Base-by-base conservation (phyloP, 2,113 vertebrate species). In the Rhegmatorhina hoffmannsi region DNA sequence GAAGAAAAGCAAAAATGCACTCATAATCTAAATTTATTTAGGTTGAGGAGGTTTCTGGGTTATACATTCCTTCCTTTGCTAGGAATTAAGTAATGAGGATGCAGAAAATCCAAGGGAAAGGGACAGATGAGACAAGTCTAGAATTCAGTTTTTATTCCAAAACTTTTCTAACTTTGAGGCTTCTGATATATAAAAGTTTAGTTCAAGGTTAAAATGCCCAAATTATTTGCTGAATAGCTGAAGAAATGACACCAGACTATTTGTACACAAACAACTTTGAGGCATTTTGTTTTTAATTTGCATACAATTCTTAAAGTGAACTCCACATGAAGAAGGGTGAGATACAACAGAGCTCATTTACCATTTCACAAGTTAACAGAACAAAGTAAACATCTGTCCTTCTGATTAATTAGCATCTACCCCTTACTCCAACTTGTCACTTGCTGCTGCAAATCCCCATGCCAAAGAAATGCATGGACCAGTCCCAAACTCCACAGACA, bases 241-340 rank as follows among this genome's bases (percentile, higher is more conserved):
- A 13, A 23, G 62, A 96, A 92, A 92, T n/a, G 56, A 81, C 76
- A 78, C 31, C 53, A 60, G n/a, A 94, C 59, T 92, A 68, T 81
- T 88, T 75, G 87, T 90, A 95, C 95, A 93, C 90, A 74, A 79
- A 66, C 25, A 86, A 67, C 24, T 80, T 96, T 88, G 79, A 97
- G 60, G 79, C 93, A 96, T 96, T 97, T 97, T 81, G 88, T 53
- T 95, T 97, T 97, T 96, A 96, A 96, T 97, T 96, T 96, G 90
- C 79, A 97, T 96, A 96, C 84, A 96, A 50, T 86, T 96, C 63
- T 97, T 94, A 81, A 87, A 96, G 86, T 89, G 80, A 93, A 86
- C 94, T 96, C 56, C 94, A 95, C 79, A 92, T 93, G 92, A 96
- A 86, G 87, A 95, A 93, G 55, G 72, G 76, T 74, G 79, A 96